Evolutionary conservation across 2,888 invertebrate genomes (phyloP).

Genomic region (Bombylius major): DNA sequence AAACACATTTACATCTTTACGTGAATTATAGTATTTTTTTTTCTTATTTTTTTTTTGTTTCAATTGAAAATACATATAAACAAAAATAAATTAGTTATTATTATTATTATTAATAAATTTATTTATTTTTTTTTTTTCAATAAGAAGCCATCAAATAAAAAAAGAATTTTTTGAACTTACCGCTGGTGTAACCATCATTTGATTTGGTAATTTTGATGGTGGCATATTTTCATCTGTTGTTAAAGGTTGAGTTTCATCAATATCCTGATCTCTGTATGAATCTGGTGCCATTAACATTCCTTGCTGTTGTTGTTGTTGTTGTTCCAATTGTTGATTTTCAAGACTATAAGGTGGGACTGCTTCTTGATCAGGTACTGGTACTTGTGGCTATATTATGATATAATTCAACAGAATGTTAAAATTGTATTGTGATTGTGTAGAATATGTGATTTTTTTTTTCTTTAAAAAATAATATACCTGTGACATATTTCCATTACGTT

Average conservation of each 20-base stretch:
- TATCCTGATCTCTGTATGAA: constrained; percentile 7
- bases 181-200: constrained; percentile 39
- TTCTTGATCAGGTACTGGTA: constrained; percentile 33
- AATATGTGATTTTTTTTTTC: too few species aligned
- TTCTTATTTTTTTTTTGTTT: too few species aligned
- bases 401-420: too few species aligned
- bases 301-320: constrained; percentile 20
- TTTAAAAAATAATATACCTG: constrained; percentile 25
- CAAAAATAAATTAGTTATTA: too few species aligned
- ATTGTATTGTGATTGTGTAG: too few species aligned
- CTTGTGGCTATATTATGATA: constrained; percentile 19
- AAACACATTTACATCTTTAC: too few species aligned
- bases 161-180: constrained; percentile 23
- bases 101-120: too few species aligned
- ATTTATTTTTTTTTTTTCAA: too few species aligned
- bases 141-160: too few species aligned
- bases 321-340: constrained; percentile 27
- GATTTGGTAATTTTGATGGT: constrained; percentile 24
- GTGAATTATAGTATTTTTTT: too few species aligned
- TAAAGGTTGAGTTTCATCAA: constrained; percentile 14
- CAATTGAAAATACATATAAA: too few species aligned
- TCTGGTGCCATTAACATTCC: constrained; percentile 6
- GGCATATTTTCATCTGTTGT: constrained; percentile 14
- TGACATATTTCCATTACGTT: constrained; percentile 31
- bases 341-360: constrained; percentile 35